Percentiles rank a stretch among this genome's conserved stretches.
phyloP scores from a whole-genome alignment of 1,140 invertebrate genomes.

The Paralvinella palmiformis region DNA sequence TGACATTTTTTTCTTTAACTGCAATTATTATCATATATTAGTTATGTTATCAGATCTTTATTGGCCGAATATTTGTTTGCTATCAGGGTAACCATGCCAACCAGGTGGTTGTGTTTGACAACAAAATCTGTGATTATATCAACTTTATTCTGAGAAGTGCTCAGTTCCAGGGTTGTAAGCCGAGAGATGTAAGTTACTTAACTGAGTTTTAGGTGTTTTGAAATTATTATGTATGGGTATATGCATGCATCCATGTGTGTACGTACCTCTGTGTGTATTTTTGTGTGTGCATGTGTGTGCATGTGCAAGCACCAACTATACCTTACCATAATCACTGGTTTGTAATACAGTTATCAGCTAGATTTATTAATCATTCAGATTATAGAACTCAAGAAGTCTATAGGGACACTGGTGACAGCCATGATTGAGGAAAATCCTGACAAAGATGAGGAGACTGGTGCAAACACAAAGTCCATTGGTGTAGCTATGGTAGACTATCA shows the following conservation, averaged over 20 bases:
- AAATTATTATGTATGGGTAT: too few species aligned
- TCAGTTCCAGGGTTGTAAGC: constrained; percentile 35
- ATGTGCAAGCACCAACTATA: too few species aligned
- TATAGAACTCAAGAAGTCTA: constrained; percentile 39
- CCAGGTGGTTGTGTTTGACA: constrained; percentile 42
- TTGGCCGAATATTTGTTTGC: background rate
- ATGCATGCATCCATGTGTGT: too few species aligned
- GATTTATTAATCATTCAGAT: constrained; percentile 2
- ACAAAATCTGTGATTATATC: constrained; percentile 45
- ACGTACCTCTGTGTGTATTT: too few species aligned
- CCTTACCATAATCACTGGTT: too few species aligned
- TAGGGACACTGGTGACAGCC: constrained; percentile 25
- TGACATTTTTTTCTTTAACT: too few species aligned
- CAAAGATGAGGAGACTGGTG: too few species aligned
- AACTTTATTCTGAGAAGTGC: constrained; percentile 41
- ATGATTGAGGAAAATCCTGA: constrained; percentile 18
- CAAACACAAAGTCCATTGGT: too few species aligned
- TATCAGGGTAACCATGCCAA: constrained; percentile 43
- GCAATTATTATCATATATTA: too few species aligned
- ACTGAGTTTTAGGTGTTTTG: too few species aligned
- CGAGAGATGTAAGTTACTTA: constrained; percentile 34
- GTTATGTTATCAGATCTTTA: background rate
- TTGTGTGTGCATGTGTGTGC: too few species aligned
- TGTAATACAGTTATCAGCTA: background rate
- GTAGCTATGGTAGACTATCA: too few species aligned